Evolutionary conservation across 2,888 invertebrate genomes (phyloP), one percentile per base, ranked within the genome.

Genomic region (Cheiracanthium punctorium): DNA sequence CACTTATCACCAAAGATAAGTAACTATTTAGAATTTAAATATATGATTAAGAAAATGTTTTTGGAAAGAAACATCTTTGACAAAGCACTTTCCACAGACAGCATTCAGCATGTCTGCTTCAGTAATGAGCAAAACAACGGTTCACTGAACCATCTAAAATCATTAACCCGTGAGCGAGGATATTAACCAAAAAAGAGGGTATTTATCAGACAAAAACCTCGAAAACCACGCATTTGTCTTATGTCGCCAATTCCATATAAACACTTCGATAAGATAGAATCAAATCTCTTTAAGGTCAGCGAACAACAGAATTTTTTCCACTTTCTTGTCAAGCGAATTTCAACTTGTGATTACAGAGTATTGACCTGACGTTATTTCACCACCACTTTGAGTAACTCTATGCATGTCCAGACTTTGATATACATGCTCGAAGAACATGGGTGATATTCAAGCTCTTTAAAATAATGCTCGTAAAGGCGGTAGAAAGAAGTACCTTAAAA

Each of bases 181-280:
- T 30, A 67, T n/a, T 7, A n/a, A 30, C 30, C 48, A 32, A 14
- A 43, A 17, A 37, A 30, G 52, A 70, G 29, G 37, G 64, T 71
- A 71, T 82, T 82, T 82, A 82, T 82, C 24, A 82, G 64, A 70
- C 75, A 75, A 58, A 82, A 76, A 43, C 76, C 69, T 74, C 48
- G 14, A 28, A 32, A n/a, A 82, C 72, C 82, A 48, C 69, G 30
- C 30, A 72, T 82, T 77, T 65, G 82, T 82, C 71, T 82, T 71
- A 43, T 65, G 76, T 82, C 82, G 65, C 75, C 76, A 58, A 76
- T 28, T 28, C 24, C 30, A 17, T 65, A 64, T 58, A 82, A 82
- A 82, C 72, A 77, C 10, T 24, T n/a, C 71, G 82, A 82, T 82
- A 82, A 82, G 76, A 82, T 76, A 71, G 41, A 67, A 76, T 20